These are phyloP conservation scores for Psylliodes chrysocephalus DNA, from an alignment of 2,888 invertebrate species.

Conservation along the genomic window DNA sequence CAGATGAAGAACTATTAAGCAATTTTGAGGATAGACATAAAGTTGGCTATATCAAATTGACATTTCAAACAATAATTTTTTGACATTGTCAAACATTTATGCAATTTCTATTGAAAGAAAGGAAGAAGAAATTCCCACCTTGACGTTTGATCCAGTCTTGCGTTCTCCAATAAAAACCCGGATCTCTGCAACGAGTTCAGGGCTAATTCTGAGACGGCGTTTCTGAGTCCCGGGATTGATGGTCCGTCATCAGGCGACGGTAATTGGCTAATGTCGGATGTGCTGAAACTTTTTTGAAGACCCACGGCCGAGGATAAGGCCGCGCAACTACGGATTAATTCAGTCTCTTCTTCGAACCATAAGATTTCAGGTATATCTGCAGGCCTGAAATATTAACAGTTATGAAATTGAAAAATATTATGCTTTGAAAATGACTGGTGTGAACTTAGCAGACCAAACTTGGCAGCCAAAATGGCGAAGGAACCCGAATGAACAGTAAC, in stretches of 20 bases:
- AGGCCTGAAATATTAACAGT: slow-evolving; percentile 67
- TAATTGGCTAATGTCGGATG: slow-evolving; percentile 77
- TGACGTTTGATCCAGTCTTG: slow-evolving; percentile 68
- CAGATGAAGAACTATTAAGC: too few relatives aligned
- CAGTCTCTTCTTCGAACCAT: slow-evolving; percentile 80
- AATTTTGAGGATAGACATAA: too few relatives aligned
- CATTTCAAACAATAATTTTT: too few relatives aligned
- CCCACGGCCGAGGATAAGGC: slow-evolving; percentile 82
- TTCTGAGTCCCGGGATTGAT: slow-evolving; percentile 58
- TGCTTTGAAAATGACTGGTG: too few relatives aligned
- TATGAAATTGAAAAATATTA: too few relatives aligned
- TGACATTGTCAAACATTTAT: too few relatives aligned
- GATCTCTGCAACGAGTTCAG: slow-evolving; percentile 69
- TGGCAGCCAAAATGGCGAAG: too few relatives aligned
- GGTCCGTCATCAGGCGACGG: slow-evolving; percentile 66
- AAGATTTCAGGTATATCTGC: slow-evolving; percentile 73
- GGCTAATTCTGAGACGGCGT: slow-evolving; percentile 69
- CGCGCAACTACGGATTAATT: slow-evolving; percentile 82
- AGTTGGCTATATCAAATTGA: too few relatives aligned
- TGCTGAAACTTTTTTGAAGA: slow-evolving; percentile 85
- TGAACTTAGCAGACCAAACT: too few relatives aligned
- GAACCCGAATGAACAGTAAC: too few relatives aligned
- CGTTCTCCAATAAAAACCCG: slow-evolving; percentile 68
- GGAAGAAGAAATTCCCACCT: too few relatives aligned
- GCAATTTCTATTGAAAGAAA: too few relatives aligned